Conservation (phyloP, 2,797 vertebrate genomes). For the Phaenicophaeus curvirostris region DNA sequence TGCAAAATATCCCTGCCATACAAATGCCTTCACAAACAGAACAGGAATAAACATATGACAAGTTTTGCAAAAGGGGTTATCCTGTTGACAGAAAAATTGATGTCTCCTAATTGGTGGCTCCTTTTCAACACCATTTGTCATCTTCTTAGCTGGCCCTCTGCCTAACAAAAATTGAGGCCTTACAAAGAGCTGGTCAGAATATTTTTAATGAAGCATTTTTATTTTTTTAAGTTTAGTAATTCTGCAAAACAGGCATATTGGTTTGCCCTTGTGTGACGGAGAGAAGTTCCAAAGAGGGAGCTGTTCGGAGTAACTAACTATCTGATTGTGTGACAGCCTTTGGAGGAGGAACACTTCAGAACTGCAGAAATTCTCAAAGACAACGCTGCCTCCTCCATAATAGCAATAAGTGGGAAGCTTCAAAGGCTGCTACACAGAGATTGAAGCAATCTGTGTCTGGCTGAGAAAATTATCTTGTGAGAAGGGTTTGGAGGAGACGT, state of each 20-base stretch:
- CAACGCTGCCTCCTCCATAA: constrained; percentile 57
- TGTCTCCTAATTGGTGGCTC: constrained; percentile 13
- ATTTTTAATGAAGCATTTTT: neutral
- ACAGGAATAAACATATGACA: constrained; percentile 19
- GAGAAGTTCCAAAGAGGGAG: constrained; percentile 52
- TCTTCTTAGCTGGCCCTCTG: neutral
- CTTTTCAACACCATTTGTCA: constrained; percentile 10
- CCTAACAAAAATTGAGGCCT: constrained; percentile 5
- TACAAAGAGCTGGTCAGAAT: neutral
- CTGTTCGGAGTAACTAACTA: constrained; percentile 48
- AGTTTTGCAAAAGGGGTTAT: constrained; percentile 22
- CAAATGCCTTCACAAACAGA: constrained; percentile 37
- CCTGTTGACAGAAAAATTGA: constrained; percentile 31
- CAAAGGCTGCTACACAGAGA: constrained; percentile 73
- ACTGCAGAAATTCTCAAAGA: constrained; percentile 72
- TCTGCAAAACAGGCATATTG: neutral
- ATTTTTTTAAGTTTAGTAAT: neutral
- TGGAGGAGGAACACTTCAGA: constrained; percentile 68
- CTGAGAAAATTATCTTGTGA: constrained; percentile 77
- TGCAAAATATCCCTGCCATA: constrained; percentile 24
- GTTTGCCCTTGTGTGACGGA: neutral
- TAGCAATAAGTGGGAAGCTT: constrained; percentile 69
- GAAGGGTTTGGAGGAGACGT: constrained; percentile 44
- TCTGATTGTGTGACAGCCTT: constrained; percentile 64
- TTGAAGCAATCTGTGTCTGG: constrained; percentile 76